These are phyloP conservation scores for Cephus rjabovi DNA, from an alignment of 2,888 invertebrate genomes.

Conservation along the genomic window DNA sequence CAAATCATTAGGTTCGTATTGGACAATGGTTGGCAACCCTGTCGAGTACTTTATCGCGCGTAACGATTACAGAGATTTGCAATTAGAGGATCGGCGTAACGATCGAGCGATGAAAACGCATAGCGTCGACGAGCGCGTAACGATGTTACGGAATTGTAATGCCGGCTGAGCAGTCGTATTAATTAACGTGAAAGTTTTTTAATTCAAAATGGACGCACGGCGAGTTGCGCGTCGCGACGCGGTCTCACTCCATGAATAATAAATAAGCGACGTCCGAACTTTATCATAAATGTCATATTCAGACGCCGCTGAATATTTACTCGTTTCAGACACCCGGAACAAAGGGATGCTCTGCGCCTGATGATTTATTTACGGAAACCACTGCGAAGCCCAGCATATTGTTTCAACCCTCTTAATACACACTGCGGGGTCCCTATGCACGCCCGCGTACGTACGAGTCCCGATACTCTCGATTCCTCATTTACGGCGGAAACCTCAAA, in stretches of 20 bases:
- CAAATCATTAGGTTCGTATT: background rate
- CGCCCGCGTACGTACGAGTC: background rate
- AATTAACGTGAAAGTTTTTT: slow-evolving; percentile 50
- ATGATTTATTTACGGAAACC: slow-evolving; percentile 35
- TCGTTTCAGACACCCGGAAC: slow-evolving; percentile 30
- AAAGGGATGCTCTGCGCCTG: slow-evolving; percentile 20
- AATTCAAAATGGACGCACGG: slow-evolving; percentile 33
- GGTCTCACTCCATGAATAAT: slow-evolving; percentile 42
- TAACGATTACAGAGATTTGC: background rate
- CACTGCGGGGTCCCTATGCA: background rate
- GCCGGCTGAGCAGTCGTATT: slow-evolving; percentile 36
- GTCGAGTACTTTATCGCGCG: background rate
- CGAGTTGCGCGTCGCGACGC: slow-evolving; percentile 7
- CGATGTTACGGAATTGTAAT: slow-evolving; percentile 16
- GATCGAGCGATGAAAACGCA: background rate
- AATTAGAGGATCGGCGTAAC: background rate
- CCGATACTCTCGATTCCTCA: no score
- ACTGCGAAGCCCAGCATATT: slow-evolving; percentile 13
- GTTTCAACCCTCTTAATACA: slow-evolving; percentile 22
- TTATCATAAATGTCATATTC: slow-evolving; percentile 49
- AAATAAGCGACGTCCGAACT: slow-evolving; percentile 44
- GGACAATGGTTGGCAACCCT: background rate
- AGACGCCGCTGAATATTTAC: slow-evolving; percentile 46
- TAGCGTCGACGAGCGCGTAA: background rate
- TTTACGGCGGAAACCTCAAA: no score